Conservation (phyloP, 2,113 vertebrate genomes). For the Rattus norvegicus region GRCr8 NC_086020.1:133984001-133984500, state of each 20-base stretch:
- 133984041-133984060: conserved; percentile 70
- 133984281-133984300: conserved; percentile 75
- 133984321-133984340: conserved; percentile 84
- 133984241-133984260: conserved; percentile 82
- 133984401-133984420: too few relatives aligned
- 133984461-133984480: too few relatives aligned
- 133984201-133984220: conserved; percentile 83
- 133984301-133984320: conserved; percentile 71
- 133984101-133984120: conserved; percentile 72
- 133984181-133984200: conserved; percentile 82
- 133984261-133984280: conserved; percentile 85
- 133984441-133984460: too few relatives aligned
- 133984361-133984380: conserved; percentile 84
- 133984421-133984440: too few relatives aligned
- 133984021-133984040: conserved; percentile 81
- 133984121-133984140: conserved; percentile 77
- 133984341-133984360: conserved; percentile 88
- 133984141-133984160: conserved; percentile 78
- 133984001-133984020: conserved; percentile 81
- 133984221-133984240: conserved; percentile 81
- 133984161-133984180: conserved; percentile 82
- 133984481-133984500: too few relatives aligned
- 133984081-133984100: conserved; percentile 76
- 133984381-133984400: too few relatives aligned
- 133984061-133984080: conserved; percentile 68